Evolutionary conservation across 2,113 vertebrate genomes (phyloP), one percentile per base, ranked within the genome.

Genomic region (Cromileptes altivelis): DNA sequence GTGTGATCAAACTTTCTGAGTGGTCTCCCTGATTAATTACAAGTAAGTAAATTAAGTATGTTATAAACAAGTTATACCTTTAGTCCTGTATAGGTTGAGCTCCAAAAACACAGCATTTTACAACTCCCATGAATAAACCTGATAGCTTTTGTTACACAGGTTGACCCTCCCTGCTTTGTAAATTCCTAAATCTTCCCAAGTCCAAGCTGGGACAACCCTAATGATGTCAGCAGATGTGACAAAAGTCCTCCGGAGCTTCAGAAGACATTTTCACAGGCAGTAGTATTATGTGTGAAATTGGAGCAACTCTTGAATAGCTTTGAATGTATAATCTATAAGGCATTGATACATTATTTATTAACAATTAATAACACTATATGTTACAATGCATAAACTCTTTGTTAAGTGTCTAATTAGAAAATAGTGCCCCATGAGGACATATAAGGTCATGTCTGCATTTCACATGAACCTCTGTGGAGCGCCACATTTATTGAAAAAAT

Each of bases 401-500:
- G n/a, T 40, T 40, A 70, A 70, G 14, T 56, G 13, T 23, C 17
- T 49, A 8, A 18, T 52, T 63, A 23, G 11, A 62, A 25, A 30
- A 50, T 14, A 2, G 13, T 49, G 10, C 12, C 50, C 33, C 8
- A 30, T 33, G 50, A 45, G 14, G 15, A 40, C 9, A 37, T 52
- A 45, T 52, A 4, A 68, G 33, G 53, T 53, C 49, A 76, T 40
- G 17, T 81, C 53, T 81, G 45, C 7, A 64, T 49, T 67, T 37
- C 23, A 53, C 57, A 55, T 47, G 21, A 64, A 45, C 56, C 57
- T 65, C 64, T 47, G 33, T 45, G 40, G 19, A 68, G 33, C 71
- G 17, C 47, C 23, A 68, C 70, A 62, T 61, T 80, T 73, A 82
- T 80, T 77, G 85, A 82, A 85, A 45, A 76, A 70, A 86, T 84